Percentiles rank a stretch among this genome's conserved stretches.
Conservation (phyloP, 2,113 vertebrate genomes). For the Elaphurus davidianus region DNA sequence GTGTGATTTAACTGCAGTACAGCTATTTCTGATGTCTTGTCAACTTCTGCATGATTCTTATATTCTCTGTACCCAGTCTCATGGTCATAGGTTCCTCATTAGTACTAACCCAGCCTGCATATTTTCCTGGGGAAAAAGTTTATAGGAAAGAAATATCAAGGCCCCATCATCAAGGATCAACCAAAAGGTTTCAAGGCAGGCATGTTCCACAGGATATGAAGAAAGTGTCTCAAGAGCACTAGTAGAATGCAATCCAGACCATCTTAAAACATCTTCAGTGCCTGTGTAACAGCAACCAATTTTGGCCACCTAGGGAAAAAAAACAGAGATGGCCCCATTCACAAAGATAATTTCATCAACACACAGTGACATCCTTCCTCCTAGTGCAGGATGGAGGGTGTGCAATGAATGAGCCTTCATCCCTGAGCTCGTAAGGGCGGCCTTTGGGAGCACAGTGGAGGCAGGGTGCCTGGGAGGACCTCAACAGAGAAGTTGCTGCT, state of each 20-base stretch:
- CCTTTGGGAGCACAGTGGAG: neutral
- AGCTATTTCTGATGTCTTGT: neutral
- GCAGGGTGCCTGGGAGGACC: neutral
- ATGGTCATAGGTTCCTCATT: neutral
- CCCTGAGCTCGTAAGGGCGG: neutral
- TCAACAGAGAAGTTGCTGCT: neutral
- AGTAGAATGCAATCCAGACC: neutral
- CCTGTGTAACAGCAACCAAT: neutral
- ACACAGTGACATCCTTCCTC: conserved; percentile 37
- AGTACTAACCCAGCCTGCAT: neutral
- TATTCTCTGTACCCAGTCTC: neutral
- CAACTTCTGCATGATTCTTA: neutral
- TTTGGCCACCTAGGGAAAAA: neutral
- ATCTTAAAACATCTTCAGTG: neutral
- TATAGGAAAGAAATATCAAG: neutral
- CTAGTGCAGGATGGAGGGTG: neutral
- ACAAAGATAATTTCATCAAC: conserved; percentile 51
- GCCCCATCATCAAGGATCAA: neutral
- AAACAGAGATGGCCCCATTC: neutral
- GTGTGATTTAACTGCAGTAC: conserved; percentile 26
- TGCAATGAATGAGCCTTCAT: neutral
- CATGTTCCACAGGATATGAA: neutral
- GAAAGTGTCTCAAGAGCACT: neutral
- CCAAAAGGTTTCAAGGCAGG: neutral
- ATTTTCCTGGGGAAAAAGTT: neutral